Conservation (phyloP, 2,113 vertebrate species). For the Dermatemys mawii region DNA sequence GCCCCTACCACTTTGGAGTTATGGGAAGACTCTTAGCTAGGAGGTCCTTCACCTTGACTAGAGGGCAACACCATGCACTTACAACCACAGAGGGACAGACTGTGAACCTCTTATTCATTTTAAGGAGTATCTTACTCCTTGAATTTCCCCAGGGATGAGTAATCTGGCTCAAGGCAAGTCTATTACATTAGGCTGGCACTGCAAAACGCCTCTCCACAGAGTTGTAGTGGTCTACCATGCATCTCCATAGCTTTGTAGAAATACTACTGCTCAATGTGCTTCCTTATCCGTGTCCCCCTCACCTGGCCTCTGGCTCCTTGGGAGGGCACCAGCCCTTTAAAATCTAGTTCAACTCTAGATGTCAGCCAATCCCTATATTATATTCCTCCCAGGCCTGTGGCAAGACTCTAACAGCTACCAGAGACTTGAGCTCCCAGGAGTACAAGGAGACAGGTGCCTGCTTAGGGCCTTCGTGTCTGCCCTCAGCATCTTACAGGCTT, state of each 20-base stretch:
- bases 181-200: background rate
- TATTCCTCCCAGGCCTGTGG: background rate
- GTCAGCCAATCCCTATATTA: background rate
- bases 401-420: background rate
- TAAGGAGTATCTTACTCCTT: fast-evolving
- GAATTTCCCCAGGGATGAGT: fast-evolving
- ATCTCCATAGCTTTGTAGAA: background rate
- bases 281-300: background rate
- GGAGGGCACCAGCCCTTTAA: background rate
- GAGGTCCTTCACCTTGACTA: background rate
- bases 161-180: background rate
- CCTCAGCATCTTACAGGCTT: background rate
- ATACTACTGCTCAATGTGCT: background rate
- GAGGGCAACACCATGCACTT: fast-evolving
- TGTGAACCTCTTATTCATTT: background rate
- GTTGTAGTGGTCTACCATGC: background rate
- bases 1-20: background rate
- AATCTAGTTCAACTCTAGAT: background rate
- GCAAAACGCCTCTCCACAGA: background rate
- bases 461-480: background rate
- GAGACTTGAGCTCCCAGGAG: background rate
- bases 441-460: background rate
- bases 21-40: background rate
- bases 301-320: background rate
- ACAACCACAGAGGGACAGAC: background rate